These are phyloP conservation scores for Mechanitis messenoides DNA, from an alignment of 2,888 invertebrate genomes.

Conservation along the genomic window DNA sequence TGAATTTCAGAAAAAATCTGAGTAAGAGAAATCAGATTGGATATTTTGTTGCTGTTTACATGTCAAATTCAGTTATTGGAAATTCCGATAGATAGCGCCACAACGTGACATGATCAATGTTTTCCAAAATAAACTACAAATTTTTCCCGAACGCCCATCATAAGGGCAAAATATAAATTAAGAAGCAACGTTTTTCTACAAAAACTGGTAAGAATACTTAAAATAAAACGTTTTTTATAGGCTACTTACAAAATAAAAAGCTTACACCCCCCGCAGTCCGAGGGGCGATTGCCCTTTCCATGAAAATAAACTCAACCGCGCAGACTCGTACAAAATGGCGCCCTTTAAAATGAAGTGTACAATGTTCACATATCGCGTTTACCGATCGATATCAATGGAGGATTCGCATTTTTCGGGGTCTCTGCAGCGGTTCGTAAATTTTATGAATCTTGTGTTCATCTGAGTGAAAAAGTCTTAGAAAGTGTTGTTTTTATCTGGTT, in stretches of 20 bases:
- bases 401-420: conserved; percentile 70
- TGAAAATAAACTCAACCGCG: conserved; percentile 73
- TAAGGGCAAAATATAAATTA: conserved; percentile 40
- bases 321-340: conserved; percentile 84
- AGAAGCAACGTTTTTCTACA: conserved; percentile 35
- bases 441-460: conserved; percentile 61
- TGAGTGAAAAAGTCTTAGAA: conserved; percentile 64
- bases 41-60: conserved; percentile 26
- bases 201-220: conserved; percentile 53
- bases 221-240: conserved; percentile 32
- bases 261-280: conserved; percentile 63
- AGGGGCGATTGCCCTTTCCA: conserved; percentile 74
- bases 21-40: no score
- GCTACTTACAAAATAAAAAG: conserved; percentile 43
- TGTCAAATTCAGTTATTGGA: conserved; percentile 56
- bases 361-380: conserved; percentile 66
- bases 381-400: conserved; percentile 81
- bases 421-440: conserved; percentile 62
- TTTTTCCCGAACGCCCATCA: conserved; percentile 55
- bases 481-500: conserved; percentile 70
- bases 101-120: conserved; percentile 63
- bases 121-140: conserved; percentile 73
- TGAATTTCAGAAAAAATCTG: no score
- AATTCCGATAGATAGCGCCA: conserved; percentile 57
- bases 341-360: conserved; percentile 72